A percentile compares a stretch with the other conserved stretches of the same genome.
Evolutionary conservation across 2,797 vertebrate genomes (phyloP).

Genomic region (Petrocephalus sullivani): DNA sequence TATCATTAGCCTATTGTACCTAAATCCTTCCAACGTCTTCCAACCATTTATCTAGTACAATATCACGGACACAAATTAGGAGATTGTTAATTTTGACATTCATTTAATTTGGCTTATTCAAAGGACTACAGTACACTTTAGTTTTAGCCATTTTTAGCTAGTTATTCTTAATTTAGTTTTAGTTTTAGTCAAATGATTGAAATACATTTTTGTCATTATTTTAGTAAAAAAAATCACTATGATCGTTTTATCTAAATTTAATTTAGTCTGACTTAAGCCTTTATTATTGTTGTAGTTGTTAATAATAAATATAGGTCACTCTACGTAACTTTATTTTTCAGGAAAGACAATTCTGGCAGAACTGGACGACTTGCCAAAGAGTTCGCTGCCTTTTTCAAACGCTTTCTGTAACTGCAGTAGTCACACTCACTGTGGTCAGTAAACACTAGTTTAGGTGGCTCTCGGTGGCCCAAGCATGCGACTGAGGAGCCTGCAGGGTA

Average conservation of each 20-base stretch:
- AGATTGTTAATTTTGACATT: not conserved
- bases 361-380: not conserved
- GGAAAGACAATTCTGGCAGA: not conserved
- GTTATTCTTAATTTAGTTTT: not conserved
- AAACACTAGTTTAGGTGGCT: not conserved
- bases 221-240: not conserved
- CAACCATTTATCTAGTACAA: not conserved
- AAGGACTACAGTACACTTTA: not conserved
- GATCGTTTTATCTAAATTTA: not conserved
- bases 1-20: not conserved
- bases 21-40: not conserved
- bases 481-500: not conserved
- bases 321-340: not conserved
- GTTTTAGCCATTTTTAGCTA: not conserved
- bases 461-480: not conserved
- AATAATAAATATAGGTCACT: not conserved
- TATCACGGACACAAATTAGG: not conserved
- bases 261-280: not conserved
- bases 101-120: not conserved
- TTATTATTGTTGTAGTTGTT: not conserved
- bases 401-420: not conserved
- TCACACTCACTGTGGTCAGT: not conserved
- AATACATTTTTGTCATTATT: not conserved
- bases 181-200: not conserved
- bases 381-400: not conserved